Evolutionary conservation across 2,113 vertebrate genomes (phyloP).

Genomic region (Atlantisia rogersi): DNA sequence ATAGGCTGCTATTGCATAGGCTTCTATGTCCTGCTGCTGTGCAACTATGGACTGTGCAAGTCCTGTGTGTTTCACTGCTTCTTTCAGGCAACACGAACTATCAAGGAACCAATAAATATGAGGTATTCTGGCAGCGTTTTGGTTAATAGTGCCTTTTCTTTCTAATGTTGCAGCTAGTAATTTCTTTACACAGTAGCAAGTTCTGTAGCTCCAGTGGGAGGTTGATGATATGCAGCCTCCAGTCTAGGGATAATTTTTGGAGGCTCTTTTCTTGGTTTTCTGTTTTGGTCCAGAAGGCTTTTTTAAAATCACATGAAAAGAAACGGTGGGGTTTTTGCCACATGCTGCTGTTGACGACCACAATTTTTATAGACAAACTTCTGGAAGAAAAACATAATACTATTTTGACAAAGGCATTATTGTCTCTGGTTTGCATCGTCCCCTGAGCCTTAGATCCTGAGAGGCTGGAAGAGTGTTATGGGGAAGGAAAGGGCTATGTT

Average conservation of each 20-base stretch:
- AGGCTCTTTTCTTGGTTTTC: background rate
- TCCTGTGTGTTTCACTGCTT: background rate
- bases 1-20: background rate
- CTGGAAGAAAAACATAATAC: background rate
- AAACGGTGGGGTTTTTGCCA: background rate
- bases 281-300: background rate
- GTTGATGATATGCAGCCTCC: background rate
- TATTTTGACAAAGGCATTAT: background rate
- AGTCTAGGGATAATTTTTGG: background rate
- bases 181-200: background rate
- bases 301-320: background rate
- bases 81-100: background rate
- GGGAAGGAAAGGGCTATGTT: background rate
- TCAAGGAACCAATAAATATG: background rate
- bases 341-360: background rate
- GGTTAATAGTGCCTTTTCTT: background rate
- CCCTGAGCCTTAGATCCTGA: background rate
- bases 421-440: background rate
- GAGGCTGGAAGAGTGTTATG: fast-evolving
- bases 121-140: background rate
- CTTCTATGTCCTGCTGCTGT: background rate
- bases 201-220: background rate
- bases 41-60: background rate
- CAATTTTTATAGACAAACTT: background rate
- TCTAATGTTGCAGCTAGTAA: background rate